These are phyloP conservation scores for Acanthaster planci DNA, from an alignment of 35 echinoderm and acorn worm genomes.

Conservation along the genomic window DNA sequence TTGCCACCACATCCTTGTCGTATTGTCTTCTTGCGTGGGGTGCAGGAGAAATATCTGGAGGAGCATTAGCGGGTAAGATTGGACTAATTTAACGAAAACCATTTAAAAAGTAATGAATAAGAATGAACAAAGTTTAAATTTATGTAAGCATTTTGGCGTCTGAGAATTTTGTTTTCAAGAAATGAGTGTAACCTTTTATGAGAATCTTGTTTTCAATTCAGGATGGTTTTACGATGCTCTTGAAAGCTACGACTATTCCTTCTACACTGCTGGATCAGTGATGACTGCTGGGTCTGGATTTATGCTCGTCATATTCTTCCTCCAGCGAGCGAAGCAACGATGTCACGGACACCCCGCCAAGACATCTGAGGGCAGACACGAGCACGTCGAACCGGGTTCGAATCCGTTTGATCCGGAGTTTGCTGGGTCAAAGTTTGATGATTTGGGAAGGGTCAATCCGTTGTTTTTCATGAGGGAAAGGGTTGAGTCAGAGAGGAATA, in stretches of 20 bases:
- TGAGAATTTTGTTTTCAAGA: too few species aligned
- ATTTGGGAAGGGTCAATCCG: constrained; percentile 5
- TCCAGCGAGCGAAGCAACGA: background rate
- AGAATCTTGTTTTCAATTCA: background rate
- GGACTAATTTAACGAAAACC: background rate
- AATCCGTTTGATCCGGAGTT: background rate
- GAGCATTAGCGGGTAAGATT: background rate
- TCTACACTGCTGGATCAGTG: background rate
- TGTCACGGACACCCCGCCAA: background rate
- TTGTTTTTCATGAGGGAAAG: constrained; percentile 19
- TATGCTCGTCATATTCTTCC: background rate
- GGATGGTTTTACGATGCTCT: constrained; percentile 20
- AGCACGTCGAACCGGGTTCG: background rate
- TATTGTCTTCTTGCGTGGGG: background rate
- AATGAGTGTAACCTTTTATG: too few species aligned
- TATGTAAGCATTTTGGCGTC: too few species aligned
- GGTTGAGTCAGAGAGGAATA: background rate
- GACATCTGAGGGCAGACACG: background rate
- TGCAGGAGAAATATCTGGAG: background rate
- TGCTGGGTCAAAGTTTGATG: background rate
- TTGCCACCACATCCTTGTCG: background rate
- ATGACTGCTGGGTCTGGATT: background rate
- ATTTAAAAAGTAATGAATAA: too few species aligned
- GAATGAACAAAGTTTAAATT: too few species aligned
- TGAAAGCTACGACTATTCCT: background rate